phyloP scores from a whole-genome alignment of 2,113 vertebrate genomes.

The Pristiophorus japonicus region DNA sequence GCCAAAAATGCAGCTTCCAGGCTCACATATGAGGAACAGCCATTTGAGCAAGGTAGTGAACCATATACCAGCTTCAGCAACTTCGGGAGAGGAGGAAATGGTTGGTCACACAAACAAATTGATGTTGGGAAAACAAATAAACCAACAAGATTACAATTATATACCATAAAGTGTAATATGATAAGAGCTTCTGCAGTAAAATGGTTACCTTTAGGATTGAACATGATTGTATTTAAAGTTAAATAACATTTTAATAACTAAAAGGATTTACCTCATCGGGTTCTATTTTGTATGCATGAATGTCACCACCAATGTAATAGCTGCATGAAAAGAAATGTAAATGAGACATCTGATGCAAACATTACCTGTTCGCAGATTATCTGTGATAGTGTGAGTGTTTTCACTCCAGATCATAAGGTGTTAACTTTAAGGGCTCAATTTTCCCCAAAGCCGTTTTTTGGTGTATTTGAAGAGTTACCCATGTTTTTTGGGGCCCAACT shows the following conservation, averaged over 20 bases:
- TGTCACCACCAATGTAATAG: not conserved
- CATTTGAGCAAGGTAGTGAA: not conserved
- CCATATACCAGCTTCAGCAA: not conserved
- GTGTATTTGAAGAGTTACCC: no score
- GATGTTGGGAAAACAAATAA: not conserved
- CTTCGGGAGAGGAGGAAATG: not conserved
- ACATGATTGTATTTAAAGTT: not conserved
- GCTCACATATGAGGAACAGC: not conserved
- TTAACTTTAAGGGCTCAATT: no score
- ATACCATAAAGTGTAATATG: not conserved
- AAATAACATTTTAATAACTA: not conserved
- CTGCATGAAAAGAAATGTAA: not conserved
- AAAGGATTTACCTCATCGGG: not conserved
- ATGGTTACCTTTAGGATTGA: not conserved
- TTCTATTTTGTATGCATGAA: not conserved
- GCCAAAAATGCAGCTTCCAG: not conserved
- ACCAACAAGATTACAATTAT: not conserved
- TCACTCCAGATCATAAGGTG: not conserved
- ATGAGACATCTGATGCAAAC: not conserved
- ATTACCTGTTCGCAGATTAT: not conserved
- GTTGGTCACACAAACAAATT: not conserved
- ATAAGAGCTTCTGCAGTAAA: not conserved
- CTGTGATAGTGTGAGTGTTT: not conserved
- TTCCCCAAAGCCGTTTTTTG: no score
- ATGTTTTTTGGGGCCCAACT: no score